A percentile compares a stretch with the other conserved stretches of the same genome.
Evolutionary conservation across 1,140 invertebrate species (phyloP).

Genomic region (Trachymyrmex cornetzi): DNA sequence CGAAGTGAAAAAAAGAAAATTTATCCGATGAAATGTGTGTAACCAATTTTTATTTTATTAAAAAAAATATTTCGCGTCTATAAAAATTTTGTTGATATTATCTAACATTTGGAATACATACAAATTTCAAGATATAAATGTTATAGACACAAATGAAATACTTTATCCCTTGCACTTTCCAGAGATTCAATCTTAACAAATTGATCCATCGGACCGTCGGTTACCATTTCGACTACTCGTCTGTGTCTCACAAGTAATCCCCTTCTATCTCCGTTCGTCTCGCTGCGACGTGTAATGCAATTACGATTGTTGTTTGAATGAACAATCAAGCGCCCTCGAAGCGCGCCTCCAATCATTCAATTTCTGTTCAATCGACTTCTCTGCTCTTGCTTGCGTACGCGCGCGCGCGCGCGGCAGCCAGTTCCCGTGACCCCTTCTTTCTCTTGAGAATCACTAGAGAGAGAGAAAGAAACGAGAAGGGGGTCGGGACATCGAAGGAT

Average conservation of each 20-base stretch:
- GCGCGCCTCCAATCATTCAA: constrained; percentile 86
- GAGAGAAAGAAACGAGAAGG: constrained; percentile 29
- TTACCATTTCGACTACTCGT: constrained; percentile 26
- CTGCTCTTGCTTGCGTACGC: constrained; percentile 40
- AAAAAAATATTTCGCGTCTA: background rate
- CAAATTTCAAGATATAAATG: background rate
- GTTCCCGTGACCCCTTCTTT: constrained; percentile 40
- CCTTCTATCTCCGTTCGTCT: constrained; percentile 69
- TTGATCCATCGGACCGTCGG: constrained; percentile 9
- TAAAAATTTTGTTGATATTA: background rate
- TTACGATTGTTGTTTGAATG: constrained; percentile 88
- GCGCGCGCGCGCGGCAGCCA: constrained; percentile 53
- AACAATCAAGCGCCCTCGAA: constrained; percentile 87
- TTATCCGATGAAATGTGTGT: background rate
- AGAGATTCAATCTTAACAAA: background rate
- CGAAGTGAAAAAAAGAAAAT: background rate
- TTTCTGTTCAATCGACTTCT: constrained; percentile 87
- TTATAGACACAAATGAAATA: background rate
- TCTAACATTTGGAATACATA: background rate
- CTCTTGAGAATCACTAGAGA: constrained; percentile 41
- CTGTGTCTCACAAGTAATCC: constrained; percentile 25
- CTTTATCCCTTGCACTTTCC: constrained; percentile 19
- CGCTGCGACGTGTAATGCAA: constrained; percentile 84
- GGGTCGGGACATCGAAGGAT: constrained; percentile 24
- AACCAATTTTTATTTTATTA: background rate